Base-by-base conservation (phyloP, 2,113 vertebrate genomes). In the Procavia capensis region DNA sequence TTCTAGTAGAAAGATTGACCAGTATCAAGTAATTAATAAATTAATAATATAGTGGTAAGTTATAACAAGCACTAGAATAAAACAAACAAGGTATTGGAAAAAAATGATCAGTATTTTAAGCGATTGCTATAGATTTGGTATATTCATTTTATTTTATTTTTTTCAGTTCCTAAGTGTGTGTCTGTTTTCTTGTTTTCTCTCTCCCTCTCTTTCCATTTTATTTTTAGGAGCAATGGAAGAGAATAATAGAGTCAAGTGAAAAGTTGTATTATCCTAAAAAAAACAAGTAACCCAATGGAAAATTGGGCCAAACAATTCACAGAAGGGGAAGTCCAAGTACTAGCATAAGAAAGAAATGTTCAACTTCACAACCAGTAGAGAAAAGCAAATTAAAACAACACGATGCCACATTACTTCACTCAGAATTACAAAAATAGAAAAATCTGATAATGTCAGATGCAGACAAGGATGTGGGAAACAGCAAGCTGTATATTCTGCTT, bases 111-210 rank as follows among this genome's bases (percentile, higher is more conserved):
- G 19, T 70, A 13, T 91, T 64, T 76, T 70, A 79, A 92, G 27
- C 43, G 31, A 63, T 47, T 81, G n/a, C 0, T 83, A n/a, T 59
- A 72, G 47, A 78, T 45, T 91, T 89, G 29, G 39, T 29, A 72
- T 86, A 70, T 93, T 91, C 20, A 19, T 50, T 85, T 93, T 83
- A 45, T 22, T 14, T 54, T 87, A 88, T n/a, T n/a, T n/a, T n/a
- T n/a, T n/a, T n/a, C n/a, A n/a, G n/a, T n/a, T n/a, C n/a, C n/a
- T n/a, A n/a, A n/a, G n/a, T n/a, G n/a, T n/a, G n/a, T n/a, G n/a
- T n/a, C n/a, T n/a, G n/a, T n/a, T n/a, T n/a, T n/a, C n/a, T n/a
- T n/a, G n/a, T n/a, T n/a, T n/a, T n/a, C n/a, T n/a, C n/a, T n/a
- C n/a, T n/a, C n/a, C n/a, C n/a, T n/a, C n/a, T n/a, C n/a, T n/a